These are phyloP conservation scores for Autographa gamma DNA, from an alignment of 2,888 invertebrate genomes.

Conservation along the genomic window DNA sequence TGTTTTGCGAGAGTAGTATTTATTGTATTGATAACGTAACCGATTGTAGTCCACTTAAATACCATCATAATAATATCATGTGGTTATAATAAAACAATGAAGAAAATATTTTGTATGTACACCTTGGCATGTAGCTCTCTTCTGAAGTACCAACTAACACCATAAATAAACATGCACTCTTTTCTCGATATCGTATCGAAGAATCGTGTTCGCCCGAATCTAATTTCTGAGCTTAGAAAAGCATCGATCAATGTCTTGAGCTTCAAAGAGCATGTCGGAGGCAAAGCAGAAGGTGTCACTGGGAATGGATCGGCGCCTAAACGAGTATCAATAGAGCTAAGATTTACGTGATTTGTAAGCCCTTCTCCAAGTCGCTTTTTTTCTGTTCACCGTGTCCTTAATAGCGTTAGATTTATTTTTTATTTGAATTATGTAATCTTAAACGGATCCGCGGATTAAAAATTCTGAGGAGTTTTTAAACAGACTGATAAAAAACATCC, in stretches of 20 bases:
- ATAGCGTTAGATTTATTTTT: conserved; percentile 7
- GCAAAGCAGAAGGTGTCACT: conserved; percentile 72
- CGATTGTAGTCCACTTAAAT: too few species aligned
- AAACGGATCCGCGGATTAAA: not conserved
- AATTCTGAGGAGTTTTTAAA: not conserved
- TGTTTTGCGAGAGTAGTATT: not conserved
- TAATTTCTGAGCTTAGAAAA: conserved; percentile 58
- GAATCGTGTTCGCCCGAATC: conserved; percentile 58
- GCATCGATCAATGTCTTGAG: conserved; percentile 79
- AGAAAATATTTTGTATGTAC: not conserved
- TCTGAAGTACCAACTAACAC: conserved; percentile 11
- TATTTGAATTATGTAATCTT: not conserved
- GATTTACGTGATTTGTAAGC: conserved; percentile 58
- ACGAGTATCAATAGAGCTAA: conserved; percentile 67
- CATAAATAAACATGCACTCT: conserved; percentile 36
- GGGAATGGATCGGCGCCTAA: conserved; percentile 70
- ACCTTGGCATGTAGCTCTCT: not conserved
- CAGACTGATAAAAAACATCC: not conserved
- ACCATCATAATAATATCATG: not conserved
- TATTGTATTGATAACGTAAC: conserved; percentile 16
- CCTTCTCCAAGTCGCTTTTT: conserved; percentile 11
- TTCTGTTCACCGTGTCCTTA: not conserved
- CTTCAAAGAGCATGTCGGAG: conserved; percentile 74
- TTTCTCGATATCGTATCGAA: conserved; percentile 55
- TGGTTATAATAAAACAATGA: not conserved